Evolutionary conservation across 1,140 invertebrate genomes (phyloP).

Genomic region (Hirudo medicinalis): DNA sequence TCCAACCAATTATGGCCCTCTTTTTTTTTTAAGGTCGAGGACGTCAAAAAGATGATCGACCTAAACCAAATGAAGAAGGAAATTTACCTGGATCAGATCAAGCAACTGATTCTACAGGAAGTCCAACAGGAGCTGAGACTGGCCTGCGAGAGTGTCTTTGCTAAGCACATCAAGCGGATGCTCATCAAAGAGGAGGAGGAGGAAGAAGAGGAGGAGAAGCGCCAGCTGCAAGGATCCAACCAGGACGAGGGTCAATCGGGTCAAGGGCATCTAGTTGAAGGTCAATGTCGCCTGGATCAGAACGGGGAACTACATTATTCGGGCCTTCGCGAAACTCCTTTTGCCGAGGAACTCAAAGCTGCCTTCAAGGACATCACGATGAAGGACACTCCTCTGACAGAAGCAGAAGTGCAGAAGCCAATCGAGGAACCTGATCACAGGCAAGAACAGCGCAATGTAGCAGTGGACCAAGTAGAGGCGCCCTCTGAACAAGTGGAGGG

Average conservation of each 20-base stretch:
- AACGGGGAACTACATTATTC: background rate
- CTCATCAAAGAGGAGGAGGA: background rate
- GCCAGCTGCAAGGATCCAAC: background rate
- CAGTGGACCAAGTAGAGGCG: no score
- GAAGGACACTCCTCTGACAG: no score
- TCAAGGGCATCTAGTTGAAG: background rate
- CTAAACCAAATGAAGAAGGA: slow-evolving; percentile 8
- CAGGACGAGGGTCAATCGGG: background rate
- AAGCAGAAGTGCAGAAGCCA: no score
- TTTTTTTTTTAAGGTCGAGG: slow-evolving; percentile 1
- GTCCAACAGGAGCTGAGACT: background rate
- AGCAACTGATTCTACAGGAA: slow-evolving; percentile 2
- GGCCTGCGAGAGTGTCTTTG: background rate
- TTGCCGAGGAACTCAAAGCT: no score
- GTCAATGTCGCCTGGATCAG: background rate
- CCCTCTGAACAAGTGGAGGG: no score
- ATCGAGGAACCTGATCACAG: no score
- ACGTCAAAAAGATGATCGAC: background rate
- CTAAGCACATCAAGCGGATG: background rate
- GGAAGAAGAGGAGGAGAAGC: background rate
- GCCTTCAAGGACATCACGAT: no score
- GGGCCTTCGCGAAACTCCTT: no score
- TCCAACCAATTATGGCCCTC: background rate
- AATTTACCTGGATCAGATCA: slow-evolving; percentile 4
- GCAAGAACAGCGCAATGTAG: no score